A percentile compares a stretch with the other conserved stretches of the same genome.
Evolutionary conservation across 2,113 vertebrate genomes (phyloP).

Genomic region (Rhineura floridana): DNA sequence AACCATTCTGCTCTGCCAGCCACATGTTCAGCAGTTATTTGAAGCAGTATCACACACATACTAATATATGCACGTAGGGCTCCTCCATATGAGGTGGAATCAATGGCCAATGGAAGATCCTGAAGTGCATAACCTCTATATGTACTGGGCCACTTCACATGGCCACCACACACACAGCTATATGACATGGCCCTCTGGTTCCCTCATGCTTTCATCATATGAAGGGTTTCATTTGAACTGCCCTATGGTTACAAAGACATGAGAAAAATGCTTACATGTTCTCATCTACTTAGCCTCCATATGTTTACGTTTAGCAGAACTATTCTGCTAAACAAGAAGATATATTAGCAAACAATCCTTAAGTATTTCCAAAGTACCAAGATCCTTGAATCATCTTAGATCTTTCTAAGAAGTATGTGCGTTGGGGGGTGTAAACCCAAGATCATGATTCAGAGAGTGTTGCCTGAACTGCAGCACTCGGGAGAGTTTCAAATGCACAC

Average conservation of each 20-base stretch:
- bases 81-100: not conserved
- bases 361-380: not conserved
- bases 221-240: too few species aligned
- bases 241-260: not conserved
- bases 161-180: too few species aligned
- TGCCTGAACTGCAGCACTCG: not conserved
- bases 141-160: too few species aligned
- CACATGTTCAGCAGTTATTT: not conserved
- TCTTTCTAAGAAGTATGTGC: not conserved
- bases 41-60: not conserved
- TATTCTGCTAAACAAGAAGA: not conserved
- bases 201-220: too few species aligned
- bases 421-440: not conserved
- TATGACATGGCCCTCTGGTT: too few species aligned
- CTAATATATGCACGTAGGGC: too few species aligned
- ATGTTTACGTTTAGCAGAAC: not conserved
- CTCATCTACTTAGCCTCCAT: not conserved
- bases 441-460: not conserved
- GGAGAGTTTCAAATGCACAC: not conserved
- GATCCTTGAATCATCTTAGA: not conserved
- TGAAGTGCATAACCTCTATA: too few species aligned
- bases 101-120: not conserved
- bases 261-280: conserved; percentile 9
- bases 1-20: not conserved
- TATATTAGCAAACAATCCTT: not conserved